Percentiles rank a stretch among this genome's conserved stretches.
Evolutionary conservation across 2,797 vertebrate genomes (phyloP).

Genomic region (Ctenopoma multispine): DNA sequence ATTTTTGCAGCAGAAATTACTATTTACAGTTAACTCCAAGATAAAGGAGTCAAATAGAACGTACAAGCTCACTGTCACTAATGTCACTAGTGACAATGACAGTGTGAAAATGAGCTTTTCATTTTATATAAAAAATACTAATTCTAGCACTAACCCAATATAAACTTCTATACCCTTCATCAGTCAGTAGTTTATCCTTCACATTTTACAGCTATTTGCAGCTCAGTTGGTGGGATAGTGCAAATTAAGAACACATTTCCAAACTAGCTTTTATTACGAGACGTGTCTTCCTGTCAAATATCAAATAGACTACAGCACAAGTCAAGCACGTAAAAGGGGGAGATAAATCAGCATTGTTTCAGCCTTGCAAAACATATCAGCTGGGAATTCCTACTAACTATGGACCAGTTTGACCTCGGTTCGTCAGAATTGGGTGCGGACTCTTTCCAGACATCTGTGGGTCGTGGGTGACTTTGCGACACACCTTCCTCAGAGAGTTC

Average conservation of each 20-base stretch:
- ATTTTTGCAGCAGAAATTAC: constrained; percentile 20
- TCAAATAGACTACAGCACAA: constrained; percentile 7
- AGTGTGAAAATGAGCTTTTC: too few species aligned
- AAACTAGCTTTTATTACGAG: constrained; percentile 11
- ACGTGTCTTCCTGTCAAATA: constrained; percentile 17
- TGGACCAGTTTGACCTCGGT: constrained; percentile 43
- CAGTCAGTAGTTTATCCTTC: constrained; percentile 17
- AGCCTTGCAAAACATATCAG: constrained; percentile 39
- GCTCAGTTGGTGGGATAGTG: neutral
- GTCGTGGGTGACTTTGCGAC: constrained; percentile 35
- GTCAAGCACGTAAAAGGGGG: constrained; percentile 15
- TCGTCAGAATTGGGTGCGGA: constrained; percentile 53
- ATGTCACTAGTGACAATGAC: too few species aligned
- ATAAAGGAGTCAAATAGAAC: constrained; percentile 3
- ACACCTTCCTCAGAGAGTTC: constrained; percentile 35
- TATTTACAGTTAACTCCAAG: constrained; percentile 20
- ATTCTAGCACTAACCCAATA: neutral
- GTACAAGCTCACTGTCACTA: neutral
- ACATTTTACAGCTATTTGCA: constrained; percentile 8
- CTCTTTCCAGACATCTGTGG: constrained; percentile 50
- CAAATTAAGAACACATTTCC: constrained; percentile 22
- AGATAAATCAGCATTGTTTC: constrained; percentile 40
- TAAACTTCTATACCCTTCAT: constrained; percentile 10
- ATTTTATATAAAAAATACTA: neutral
- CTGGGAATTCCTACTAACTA: constrained; percentile 43